Conservation (phyloP, 2,797 vertebrate genomes). For the Enteromius anoplus region DNA sequence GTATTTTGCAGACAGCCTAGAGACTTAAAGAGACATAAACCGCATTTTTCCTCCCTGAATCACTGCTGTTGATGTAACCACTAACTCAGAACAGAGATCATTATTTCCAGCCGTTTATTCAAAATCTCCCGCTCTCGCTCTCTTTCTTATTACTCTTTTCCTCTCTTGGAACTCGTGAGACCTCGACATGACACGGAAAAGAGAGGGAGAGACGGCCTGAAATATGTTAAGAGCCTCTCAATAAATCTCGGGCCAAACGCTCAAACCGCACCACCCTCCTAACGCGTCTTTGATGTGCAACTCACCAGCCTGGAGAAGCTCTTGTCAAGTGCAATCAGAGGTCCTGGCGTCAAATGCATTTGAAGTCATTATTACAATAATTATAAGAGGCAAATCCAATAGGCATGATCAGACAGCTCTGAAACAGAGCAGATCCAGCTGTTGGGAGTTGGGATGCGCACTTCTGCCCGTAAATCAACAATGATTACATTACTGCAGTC, state of each 20-base stretch:
- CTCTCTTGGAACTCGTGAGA: slow-evolving; percentile 60
- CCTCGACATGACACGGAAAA: slow-evolving; percentile 65
- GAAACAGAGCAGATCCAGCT: slow-evolving; percentile 52
- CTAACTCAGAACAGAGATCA: slow-evolving; percentile 61
- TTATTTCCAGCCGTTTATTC: slow-evolving; percentile 68
- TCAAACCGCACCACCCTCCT: slow-evolving; percentile 61
- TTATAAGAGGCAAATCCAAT: slow-evolving; percentile 65
- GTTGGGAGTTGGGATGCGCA: slow-evolving; percentile 46
- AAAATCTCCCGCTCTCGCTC: slow-evolving; percentile 44
- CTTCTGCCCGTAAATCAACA: slow-evolving; percentile 51
- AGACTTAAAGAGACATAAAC: slow-evolving; percentile 84
- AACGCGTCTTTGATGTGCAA: slow-evolving; percentile 72
- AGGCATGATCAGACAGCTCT: slow-evolving; percentile 58
- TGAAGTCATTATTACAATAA: slow-evolving; percentile 71
- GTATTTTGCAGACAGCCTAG: slow-evolving; percentile 87
- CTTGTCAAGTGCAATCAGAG: slow-evolving; percentile 71
- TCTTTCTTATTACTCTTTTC: slow-evolving; percentile 56
- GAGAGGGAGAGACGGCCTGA: slow-evolving; percentile 62
- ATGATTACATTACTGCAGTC: slow-evolving; percentile 56
- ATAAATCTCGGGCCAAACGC: slow-evolving; percentile 61
- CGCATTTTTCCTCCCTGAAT: slow-evolving; percentile 77
- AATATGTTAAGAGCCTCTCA: slow-evolving; percentile 70
- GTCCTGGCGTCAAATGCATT: slow-evolving; percentile 64
- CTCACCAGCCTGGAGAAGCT: slow-evolving; percentile 57
- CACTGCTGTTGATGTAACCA: slow-evolving; percentile 77